Evolutionary conservation across 2,888 invertebrate species (phyloP).

Genomic region (Calephelis perditalis): DNA sequence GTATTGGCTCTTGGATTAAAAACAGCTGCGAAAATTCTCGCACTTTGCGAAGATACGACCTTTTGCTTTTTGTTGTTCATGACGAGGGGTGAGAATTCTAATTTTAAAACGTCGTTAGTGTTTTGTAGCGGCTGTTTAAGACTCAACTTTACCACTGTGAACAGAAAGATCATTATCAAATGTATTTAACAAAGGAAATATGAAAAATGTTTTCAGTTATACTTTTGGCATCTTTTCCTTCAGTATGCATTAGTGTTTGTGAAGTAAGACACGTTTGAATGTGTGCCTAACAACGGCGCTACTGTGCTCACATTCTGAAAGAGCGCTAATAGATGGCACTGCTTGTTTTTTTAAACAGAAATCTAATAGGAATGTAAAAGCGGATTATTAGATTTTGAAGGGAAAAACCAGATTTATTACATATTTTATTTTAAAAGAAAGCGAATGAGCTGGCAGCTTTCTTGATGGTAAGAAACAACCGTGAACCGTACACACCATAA

Average conservation of each 20-base stretch:
- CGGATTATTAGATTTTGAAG: too few relatives aligned
- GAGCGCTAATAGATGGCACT: slow-evolving; percentile 55
- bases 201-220: slow-evolving; percentile 31
- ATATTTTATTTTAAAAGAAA: too few relatives aligned
- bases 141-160: background rate
- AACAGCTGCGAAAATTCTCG: slow-evolving; percentile 16
- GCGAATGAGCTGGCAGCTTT: too few relatives aligned
- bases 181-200: slow-evolving; percentile 22
- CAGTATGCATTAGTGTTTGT: slow-evolving; percentile 38
- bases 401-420: too few relatives aligned
- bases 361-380: too few relatives aligned
- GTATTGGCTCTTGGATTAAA: slow-evolving; percentile 10
- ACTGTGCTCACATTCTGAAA: slow-evolving; percentile 48
- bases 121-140: slow-evolving; percentile 22
- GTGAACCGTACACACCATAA: too few relatives aligned
- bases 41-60: slow-evolving; percentile 18
- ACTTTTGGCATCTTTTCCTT: slow-evolving; percentile 60
- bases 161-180: slow-evolving; percentile 28
- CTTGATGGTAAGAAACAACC: too few relatives aligned
- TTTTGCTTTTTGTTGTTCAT: slow-evolving; percentile 24
- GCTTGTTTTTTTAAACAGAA: slow-evolving; percentile 22
- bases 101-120: slow-evolving; percentile 13
- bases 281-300: slow-evolving; percentile 51
- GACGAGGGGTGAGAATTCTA: slow-evolving; percentile 11
- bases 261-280: slow-evolving; percentile 31